These are phyloP conservation scores for Plestiodon gilberti DNA, from an alignment of 2,113 vertebrate genomes.

Conservation along the genomic window DNA sequence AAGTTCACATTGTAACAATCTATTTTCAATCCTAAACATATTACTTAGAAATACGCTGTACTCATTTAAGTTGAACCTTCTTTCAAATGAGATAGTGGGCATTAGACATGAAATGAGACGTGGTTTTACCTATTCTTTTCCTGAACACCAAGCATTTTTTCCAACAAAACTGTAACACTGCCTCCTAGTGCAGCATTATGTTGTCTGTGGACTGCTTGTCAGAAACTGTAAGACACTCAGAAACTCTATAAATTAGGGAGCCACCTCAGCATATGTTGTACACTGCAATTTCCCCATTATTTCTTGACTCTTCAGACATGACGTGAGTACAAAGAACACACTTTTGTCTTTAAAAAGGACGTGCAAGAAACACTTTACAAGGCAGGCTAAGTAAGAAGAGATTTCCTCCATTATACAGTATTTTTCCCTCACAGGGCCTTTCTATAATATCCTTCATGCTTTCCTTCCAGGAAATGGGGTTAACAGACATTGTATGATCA, in stretches of 20 bases:
- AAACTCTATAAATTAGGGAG: background rate
- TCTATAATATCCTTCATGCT: no score
- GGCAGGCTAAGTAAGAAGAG: background rate
- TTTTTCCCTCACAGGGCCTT: background rate
- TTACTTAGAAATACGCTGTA: background rate
- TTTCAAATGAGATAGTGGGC: background rate
- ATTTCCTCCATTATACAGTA: background rate
- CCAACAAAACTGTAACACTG: background rate
- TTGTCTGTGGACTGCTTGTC: background rate
- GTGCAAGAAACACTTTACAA: background rate
- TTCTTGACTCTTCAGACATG: background rate
- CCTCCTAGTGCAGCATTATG: background rate
- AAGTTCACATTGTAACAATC: background rate
- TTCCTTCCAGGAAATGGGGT: no score
- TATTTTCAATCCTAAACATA: background rate
- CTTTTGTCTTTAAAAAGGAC: background rate
- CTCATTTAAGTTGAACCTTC: background rate
- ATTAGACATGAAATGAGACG: background rate
- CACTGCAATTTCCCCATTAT: background rate
- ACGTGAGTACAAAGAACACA: background rate
- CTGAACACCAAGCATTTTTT: background rate
- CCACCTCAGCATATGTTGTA: no score
- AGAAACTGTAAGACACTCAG: background rate
- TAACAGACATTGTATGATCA: no score
- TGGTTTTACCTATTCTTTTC: background rate